These are phyloP conservation scores for Phasianus colchicus DNA, from an alignment of 2,113 vertebrate genomes.

Conservation along the genomic window DNA sequence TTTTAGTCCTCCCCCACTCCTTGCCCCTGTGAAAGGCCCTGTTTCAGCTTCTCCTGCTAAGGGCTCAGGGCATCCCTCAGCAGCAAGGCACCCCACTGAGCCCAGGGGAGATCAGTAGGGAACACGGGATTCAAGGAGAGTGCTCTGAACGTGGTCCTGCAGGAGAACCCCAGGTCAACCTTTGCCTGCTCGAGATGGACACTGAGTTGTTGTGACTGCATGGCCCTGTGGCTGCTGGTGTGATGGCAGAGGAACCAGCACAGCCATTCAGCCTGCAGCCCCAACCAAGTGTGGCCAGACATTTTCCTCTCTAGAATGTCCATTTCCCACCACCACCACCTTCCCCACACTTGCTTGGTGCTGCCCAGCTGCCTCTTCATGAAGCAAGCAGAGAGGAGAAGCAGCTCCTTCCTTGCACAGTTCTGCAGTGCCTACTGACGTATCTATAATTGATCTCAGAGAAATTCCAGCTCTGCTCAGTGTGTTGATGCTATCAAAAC, in stretches of 20 bases:
- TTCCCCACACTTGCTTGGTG: background rate
- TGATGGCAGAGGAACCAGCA: background rate
- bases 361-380: background rate
- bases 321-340: background rate
- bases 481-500: fast-evolving
- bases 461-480: background rate
- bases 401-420: background rate
- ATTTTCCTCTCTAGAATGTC: background rate
- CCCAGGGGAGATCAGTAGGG: too few relatives aligned
- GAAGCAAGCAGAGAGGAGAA: background rate
- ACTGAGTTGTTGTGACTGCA: background rate
- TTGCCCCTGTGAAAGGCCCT: background rate
- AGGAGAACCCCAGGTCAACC: background rate
- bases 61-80: background rate
- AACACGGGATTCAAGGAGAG: too few relatives aligned
- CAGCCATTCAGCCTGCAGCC: background rate
- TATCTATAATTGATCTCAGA: background rate
- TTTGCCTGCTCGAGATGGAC: background rate
- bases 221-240: too few relatives aligned
- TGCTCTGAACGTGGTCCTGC: background rate
- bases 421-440: fast-evolving
- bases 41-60: background rate
- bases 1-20: background rate
- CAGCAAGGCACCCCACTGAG: background rate
- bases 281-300: background rate